Percentiles rank a stretch among this genome's conserved stretches.
These are phyloP conservation scores for Asobara japonica DNA, from an alignment of 1,140 invertebrate genomes.

Conservation along the genomic window DNA sequence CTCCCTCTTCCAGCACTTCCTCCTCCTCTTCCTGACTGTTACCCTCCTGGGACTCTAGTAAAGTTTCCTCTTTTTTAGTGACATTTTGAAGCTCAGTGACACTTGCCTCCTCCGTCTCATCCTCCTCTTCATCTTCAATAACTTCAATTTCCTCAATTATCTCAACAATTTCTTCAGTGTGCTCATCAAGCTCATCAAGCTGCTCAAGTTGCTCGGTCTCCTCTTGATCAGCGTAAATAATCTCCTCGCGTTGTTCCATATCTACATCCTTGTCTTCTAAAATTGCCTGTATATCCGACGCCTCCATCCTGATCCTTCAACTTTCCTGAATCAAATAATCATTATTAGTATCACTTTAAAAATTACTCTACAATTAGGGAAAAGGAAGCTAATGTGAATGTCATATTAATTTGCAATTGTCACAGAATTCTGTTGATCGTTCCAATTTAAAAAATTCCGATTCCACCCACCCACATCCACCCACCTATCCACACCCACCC, in stretches of 20 bases:
- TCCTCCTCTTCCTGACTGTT: slow-evolving; percentile 34
- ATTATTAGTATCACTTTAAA: no score
- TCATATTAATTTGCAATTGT: no score
- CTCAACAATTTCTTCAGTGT: slow-evolving; percentile 49
- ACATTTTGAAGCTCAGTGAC: slow-evolving; percentile 57
- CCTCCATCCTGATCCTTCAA: neutral
- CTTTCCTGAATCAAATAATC: neutral
- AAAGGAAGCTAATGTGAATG: no score
- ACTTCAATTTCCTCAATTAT: slow-evolving; percentile 50
- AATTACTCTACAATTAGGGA: no score
- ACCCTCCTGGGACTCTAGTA: slow-evolving; percentile 16
- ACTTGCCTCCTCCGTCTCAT: slow-evolving; percentile 48
- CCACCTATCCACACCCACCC: no score
- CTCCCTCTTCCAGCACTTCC: slow-evolving; percentile 31
- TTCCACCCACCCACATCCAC: no score
- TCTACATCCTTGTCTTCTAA: slow-evolving; percentile 21
- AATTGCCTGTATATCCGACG: slow-evolving; percentile 26
- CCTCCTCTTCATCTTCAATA: slow-evolving; percentile 43
- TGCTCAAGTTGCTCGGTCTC: neutral
- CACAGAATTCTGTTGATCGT: no score
- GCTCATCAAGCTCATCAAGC: slow-evolving; percentile 35
- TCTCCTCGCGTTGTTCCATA: slow-evolving; percentile 15
- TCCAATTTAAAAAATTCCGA: no score
- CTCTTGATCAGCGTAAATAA: slow-evolving; percentile 17
- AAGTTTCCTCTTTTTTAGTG: slow-evolving; percentile 38